phyloP scores from a whole-genome alignment of 2,797 vertebrate genomes.

The Lemur catta region DNA sequence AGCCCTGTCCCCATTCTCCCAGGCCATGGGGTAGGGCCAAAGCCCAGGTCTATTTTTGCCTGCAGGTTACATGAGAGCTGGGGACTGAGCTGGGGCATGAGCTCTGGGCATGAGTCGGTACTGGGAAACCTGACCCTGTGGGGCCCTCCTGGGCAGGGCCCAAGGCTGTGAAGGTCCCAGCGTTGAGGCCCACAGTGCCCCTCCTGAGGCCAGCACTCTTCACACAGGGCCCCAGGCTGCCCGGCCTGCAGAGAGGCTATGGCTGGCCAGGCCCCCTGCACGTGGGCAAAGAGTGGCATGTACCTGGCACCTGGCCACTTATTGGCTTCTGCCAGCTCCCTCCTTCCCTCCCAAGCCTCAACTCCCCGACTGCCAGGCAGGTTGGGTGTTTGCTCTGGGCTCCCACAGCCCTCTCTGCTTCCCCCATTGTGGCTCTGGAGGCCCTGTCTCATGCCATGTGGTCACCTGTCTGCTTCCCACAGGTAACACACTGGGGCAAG shows the following conservation, averaged over 20 bases:
- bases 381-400: background rate
- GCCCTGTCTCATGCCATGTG: background rate
- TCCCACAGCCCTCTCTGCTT: background rate
- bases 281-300: background rate
- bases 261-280: background rate
- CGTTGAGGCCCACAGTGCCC: background rate
- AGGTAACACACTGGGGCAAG: background rate
- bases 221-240: background rate
- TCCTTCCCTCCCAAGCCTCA: background rate
- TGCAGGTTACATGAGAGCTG: conserved; percentile 69
- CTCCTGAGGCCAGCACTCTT: background rate
- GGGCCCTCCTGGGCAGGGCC: background rate
- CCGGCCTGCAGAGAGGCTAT: background rate
- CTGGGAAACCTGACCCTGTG: conserved; percentile 49
- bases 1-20: background rate
- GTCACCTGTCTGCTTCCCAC: background rate
- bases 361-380: background rate
- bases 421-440: background rate
- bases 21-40: background rate
- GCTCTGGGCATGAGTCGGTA: background rate
- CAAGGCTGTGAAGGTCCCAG: background rate
- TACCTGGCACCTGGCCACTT: background rate
- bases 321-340: background rate
- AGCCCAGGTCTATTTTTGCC: conserved; percentile 73
- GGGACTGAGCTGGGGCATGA: background rate